Percentiles rank a stretch among this genome's conserved stretches.
These are phyloP conservation scores for Erpobdella octoculata DNA, from an alignment of 2,888 invertebrate species.

Conservation along the genomic window DNA sequence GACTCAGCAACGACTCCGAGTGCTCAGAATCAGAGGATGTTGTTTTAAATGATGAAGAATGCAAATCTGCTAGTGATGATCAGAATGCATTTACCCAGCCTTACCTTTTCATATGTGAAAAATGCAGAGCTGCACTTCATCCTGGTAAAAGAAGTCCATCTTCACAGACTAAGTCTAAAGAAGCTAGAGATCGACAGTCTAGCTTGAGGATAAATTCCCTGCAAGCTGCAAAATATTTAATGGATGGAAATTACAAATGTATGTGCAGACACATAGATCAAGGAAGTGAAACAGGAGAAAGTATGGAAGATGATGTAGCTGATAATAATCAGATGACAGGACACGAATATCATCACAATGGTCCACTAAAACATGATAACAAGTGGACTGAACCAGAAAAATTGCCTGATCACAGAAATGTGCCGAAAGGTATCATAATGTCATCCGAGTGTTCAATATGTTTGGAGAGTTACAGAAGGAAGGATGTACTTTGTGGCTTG, in stretches of 20 bases:
- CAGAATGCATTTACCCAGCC: conserved; percentile 16
- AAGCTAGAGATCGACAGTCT: conserved; percentile 14
- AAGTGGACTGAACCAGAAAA: neutral
- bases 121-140: conserved; percentile 33
- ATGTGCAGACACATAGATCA: conserved; percentile 32
- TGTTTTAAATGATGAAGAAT: conserved; percentile 33
- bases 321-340: neutral
- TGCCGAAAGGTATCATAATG: conserved; percentile 49
- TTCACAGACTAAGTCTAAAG: neutral
- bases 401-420: neutral
- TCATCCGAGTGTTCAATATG: conserved; percentile 56
- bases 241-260: conserved; percentile 42
- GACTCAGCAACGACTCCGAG: conserved; percentile 36
- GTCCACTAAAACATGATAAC: neutral
- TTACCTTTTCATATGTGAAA: conserved; percentile 38
- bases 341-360: neutral
- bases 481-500: conserved; percentile 53
- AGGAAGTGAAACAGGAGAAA: neutral
- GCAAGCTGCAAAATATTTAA: conserved; percentile 37
- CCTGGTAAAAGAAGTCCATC: neutral
- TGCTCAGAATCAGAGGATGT: conserved; percentile 3
- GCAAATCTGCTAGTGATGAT: neutral
- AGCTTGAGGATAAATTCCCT: neutral
- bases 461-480: conserved; percentile 52
- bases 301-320: neutral